Base-by-base conservation (phyloP, 2,888 invertebrate species). In the Sinelater perroti region DNA sequence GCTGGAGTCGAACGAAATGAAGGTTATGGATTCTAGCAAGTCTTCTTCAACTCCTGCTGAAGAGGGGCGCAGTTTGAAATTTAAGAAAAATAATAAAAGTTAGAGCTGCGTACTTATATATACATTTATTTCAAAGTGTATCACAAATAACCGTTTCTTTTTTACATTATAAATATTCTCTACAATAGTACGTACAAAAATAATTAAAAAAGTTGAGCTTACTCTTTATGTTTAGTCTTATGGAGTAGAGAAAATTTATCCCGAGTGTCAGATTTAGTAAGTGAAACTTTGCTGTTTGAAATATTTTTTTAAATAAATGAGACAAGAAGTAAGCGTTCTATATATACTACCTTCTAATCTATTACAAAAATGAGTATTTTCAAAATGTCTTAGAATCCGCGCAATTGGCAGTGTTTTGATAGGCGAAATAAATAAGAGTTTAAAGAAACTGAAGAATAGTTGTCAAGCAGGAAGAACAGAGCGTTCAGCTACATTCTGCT, bases 1-100 rank as follows among this genome's bases (percentile, higher is more conserved):
- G 7, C 79, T 87, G 6, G 80, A 85, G 60, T 82, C 84, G 1
- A 81, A 82, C 62, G 80, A 82, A 69, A 78, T 74, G 56, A 56
- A 60, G 20, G 30, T 60, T 35, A 31, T 60, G 40, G 50, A 31
- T 26, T 46, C 46, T 5, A 51, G 26, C 10, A n/a, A n/a, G n/a
- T 28, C 28, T 3, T n/a, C 28, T n/a, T 24, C 24, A 5, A n/a
- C 18, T n/a, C 6, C 16, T 20, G 18, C 28, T 3, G 40, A 51
- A 18, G 46, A 46, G 13, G 20, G 10, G n/a, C 18, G 31, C 2
- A 14, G 31, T 18, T 40, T 40, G 13, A 11, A 24, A n/a, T n/a
- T n/a, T n/a, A n/a, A n/a, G n/a, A n/a, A n/a, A n/a, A 40, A 21
- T 10, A 26, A 24, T 14, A 40, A 40, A 10, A 38, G 20, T 4